Evolutionary conservation across 1,140 invertebrate genomes (phyloP), one percentile per base, ranked within the genome.

Genomic region (Neodiprion lecontei): DNA sequence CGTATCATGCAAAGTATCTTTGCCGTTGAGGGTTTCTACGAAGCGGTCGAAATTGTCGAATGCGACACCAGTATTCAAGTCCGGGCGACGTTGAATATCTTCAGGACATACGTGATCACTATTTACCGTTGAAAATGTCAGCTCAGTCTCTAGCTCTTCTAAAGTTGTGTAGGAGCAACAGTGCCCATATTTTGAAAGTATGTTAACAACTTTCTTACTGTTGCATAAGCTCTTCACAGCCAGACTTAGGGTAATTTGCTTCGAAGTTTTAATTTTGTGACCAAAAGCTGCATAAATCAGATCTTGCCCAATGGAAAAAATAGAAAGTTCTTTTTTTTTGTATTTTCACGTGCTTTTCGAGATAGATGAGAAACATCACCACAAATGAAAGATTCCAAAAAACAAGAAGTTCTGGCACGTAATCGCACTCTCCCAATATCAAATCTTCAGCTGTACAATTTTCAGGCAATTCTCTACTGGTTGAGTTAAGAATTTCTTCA

Each of bases 1-100:
- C 72, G 80, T 89, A 74, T 89, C 88, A 78, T 89, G 85, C 9
- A 88, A 71, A 73, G 86, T 88, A 23, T 84, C 85, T 79, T 84
- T 86, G 66, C 85, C 86, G 78, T 74, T 82, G 7, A 75, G 28
- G 17, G 86, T 88, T 70, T 89, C 85, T 49, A 84, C 86, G 71
- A 83, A 86, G n/a, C 86, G 77, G 75, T 86, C 84, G 73, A 76
- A 87, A 78, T 86, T 85, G 71, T 82, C 82, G 74, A 78, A 86
- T 47, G 80, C 81, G 28, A 83, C 72, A 68, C 74, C 74, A 75
- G 80, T 83, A 82, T 23, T 66, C 77, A 21, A 81, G 70, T 23
- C 74, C 0, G 74, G 65, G 4, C 21, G 14, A 7, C 17, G 17
- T 73, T 73, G 40, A 23, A 8, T 53, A n/a, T 53, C 17, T 48